Evolutionary conservation across 2,888 invertebrate species (phyloP), one percentile per base, ranked within the genome.

Genomic region (Tuta absoluta): DNA sequence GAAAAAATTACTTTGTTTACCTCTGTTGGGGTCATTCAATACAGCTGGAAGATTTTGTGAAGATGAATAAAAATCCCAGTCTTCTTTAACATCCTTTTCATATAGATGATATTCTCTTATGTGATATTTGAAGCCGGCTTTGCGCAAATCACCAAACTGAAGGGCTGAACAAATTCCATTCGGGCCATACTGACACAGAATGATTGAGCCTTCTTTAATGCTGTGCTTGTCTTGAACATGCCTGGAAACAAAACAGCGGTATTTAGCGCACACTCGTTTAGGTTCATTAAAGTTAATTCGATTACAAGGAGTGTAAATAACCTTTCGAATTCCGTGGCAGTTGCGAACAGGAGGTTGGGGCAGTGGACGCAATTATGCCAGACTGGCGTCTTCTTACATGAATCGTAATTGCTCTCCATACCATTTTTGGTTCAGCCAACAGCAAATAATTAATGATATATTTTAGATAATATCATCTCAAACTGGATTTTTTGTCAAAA

Each of bases 31-130:
- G 87, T 99, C 98, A 89, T 98, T 99, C 68, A 99, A 93, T 71
- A 98, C 98, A 65, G 98, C 98, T 45, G 99, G 97, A 70, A 99
- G 93, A 87, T 98, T 99, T 87, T 98, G 98, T 62, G 97, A 95
- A 62, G 98, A 97, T 61, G 97, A 96, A 86, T 96, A 98, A 66
- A 97, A 93, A n/a, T 95, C 95, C 97, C 97, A 98, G 82, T 93
- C 87, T 77, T 95, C 93, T 66, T 86, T 82, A 17, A 65, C 71
- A 68, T 82, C 78, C 66, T 82, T 85, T 21, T 81, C 78, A 71
- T 82, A 86, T 65, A 93, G 85, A 75, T 94, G 94, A 72, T 93
- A 93, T 77, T 95, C 95, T 67, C 94, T 92, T 62, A 97, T 95
- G 83, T 98, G 98, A 72, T 95, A 95, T 86, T 96, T 95, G 83